Percentiles rank a stretch among this genome's conserved stretches.
These are phyloP conservation scores for Actinostola sp. DNA, from an alignment of 92 coral and sea anemone genomes.

Conservation along the genomic window DNA sequence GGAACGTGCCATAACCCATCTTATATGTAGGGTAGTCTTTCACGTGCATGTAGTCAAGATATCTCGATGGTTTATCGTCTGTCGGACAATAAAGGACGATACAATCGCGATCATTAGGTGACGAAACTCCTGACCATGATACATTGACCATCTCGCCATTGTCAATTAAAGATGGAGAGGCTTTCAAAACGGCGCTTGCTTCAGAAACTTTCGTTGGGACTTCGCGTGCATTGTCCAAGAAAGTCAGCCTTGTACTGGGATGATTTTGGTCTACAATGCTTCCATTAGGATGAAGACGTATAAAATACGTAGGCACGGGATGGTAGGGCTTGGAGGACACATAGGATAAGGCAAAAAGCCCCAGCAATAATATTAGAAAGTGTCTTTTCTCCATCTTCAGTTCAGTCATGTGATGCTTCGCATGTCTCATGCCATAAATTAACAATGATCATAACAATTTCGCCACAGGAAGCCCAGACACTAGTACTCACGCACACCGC, in stretches of 20 bases:
- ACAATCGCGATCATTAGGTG: constrained; percentile 55
- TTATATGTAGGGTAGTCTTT: constrained; percentile 57
- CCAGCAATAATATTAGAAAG: neutral
- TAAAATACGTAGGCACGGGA: constrained; percentile 63
- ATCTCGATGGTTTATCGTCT: constrained; percentile 59
- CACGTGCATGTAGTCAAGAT: constrained; percentile 79
- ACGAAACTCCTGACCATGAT: constrained; percentile 73
- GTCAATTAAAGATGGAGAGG: constrained; percentile 56
- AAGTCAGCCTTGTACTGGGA: constrained; percentile 37
- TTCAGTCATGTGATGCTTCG: too few relatives aligned
- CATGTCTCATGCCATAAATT: too few relatives aligned
- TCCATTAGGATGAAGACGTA: constrained; percentile 57
- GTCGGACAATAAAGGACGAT: constrained; percentile 82
- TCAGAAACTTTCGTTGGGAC: constrained; percentile 27
- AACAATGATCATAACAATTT: too few relatives aligned
- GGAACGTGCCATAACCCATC: constrained; percentile 63
- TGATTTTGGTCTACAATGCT: constrained; percentile 53
- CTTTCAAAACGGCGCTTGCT: constrained; percentile 27
- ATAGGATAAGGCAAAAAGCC: neutral
- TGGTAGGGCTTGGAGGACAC: constrained; percentile 31
- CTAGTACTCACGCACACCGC: too few relatives aligned
- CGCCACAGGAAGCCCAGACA: too few relatives aligned
- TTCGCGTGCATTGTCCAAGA: constrained; percentile 5
- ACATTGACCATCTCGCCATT: constrained; percentile 81
- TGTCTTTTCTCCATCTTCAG: too few relatives aligned